phyloP scores from a whole-genome alignment of 2,113 vertebrate species.

The Paraplagusia blochii region DNA sequence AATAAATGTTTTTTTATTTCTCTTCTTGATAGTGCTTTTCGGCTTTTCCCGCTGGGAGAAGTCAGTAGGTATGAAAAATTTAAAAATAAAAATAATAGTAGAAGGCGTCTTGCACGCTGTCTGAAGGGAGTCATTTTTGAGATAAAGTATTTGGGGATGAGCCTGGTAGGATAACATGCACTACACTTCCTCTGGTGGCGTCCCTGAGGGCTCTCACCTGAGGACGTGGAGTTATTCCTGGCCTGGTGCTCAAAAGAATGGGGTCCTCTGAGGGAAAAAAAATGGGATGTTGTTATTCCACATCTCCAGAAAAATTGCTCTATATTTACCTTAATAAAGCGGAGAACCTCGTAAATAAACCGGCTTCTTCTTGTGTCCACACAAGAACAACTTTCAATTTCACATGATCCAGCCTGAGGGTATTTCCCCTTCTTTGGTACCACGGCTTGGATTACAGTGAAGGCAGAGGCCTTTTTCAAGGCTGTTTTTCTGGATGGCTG shows the following conservation, averaged over 20 bases:
- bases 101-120: conserved; percentile 13
- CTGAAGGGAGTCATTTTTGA: conserved; percentile 16
- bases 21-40: not conserved
- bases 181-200: conserved; percentile 35
- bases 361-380: conserved; percentile 23
- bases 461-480: too few relatives aligned
- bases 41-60: conserved; percentile 20
- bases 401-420: conserved; percentile 31
- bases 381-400: conserved; percentile 17
- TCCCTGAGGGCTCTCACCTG: conserved; percentile 58
- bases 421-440: conserved; percentile 34
- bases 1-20: conserved; percentile 40
- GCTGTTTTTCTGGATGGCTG: too few relatives aligned
- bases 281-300: conserved; percentile 24
- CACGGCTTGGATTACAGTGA: conserved; percentile 35
- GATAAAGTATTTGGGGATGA: conserved; percentile 48
- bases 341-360: conserved; percentile 45
- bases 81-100: conserved; percentile 30
- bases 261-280: conserved; percentile 44
- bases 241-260: conserved; percentile 48
- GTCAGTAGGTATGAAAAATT: not conserved
- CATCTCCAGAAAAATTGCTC: conserved; percentile 44
- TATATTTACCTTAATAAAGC: conserved; percentile 54
- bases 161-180: conserved; percentile 30
- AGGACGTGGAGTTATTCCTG: conserved; percentile 61